Evolutionary conservation across 1,140 invertebrate species (phyloP), one percentile per base, ranked within the genome.

Genomic region (Lithobius niger): DNA sequence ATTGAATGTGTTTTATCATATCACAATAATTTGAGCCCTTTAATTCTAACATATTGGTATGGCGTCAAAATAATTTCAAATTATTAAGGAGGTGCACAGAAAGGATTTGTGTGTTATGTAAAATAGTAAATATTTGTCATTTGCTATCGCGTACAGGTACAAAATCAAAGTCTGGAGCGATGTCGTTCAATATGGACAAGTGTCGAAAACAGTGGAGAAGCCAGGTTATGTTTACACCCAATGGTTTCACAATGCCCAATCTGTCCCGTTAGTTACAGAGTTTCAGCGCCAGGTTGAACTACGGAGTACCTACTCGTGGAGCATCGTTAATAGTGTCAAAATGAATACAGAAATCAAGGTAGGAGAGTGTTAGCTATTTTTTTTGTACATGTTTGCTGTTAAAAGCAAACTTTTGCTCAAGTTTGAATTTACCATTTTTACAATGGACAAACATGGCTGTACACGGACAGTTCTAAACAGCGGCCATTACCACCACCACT

Each of bases 141-240:
- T 36, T 36, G 6, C 31, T 6, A 36, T 36, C 44, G 22, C 6
- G 44, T 15, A 47, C 22, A 47, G 44, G 19, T 47, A 47, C 22
- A 47, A 47, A 19, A 47, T 47, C 22, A 47, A 13, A 10, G 44
- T 22, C 4, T 47, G 44, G 44, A 47, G 44, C 22, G 44, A 47
- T 47, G 22, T 15, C 22, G 6, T 47, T 15, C 13, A 47, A 47
- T 47, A 47, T 19, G 44, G 44, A 10, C 15, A 18, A 47, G 44
- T 47, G 19, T 10, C 13, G 44, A 47, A 47, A 47, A 10, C 44
- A 10, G 19, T 47, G 13, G 44, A 47, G 22, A 47, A 47, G 22
- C 44, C 44, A 10, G 44, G 44, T 47, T 47, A 47, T 47, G 44
- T 47, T 47, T 47, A 47, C 19, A 10, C 44, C 22, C 44, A 47